Base-by-base conservation (phyloP, 2,113 vertebrate species). In the Donacobius atricapilla region DNA sequence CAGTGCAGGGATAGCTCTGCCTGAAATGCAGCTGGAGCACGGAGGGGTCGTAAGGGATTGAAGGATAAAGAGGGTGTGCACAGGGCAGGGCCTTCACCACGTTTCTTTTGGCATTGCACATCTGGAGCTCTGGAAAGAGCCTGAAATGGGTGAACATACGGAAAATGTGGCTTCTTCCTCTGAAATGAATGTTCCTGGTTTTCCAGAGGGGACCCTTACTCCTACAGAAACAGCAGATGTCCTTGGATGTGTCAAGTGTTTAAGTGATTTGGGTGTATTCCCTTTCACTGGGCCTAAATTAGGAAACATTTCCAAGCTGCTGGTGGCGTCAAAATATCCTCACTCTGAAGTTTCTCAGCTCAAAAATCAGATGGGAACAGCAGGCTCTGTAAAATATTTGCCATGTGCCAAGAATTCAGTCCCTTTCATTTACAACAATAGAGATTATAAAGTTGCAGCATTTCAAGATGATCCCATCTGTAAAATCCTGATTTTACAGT, bases 261-360 rank as follows among this genome's bases (percentile, higher is more conserved):
- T 35, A 42, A 64, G 65, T 8, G 65, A 35, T 87, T 91, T 82
- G 84, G 27, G 47, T 84, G 47, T 58, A 56, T 87, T 94, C 77
- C 77, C 54, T 91, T 89, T 76, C 70, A 44, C 44, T 44, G 13
- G 7, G 57, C 77, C 44, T 64, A 68, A 96, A 76, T 84, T 60
- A 80, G 76, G 87, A 96, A 89, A 42, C 40, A 37, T 64, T 78
- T 75, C 73, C 72, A 87, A 56, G 39, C 33, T 66, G 33, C 30
- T 50, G 61, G 24, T 3, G 44, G 72, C 80, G 77, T 89, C 87
- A 89, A 79, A 80, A 94, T 51, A 61, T 84, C 78, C 84, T 89
- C 83, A 14, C 25, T 60, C 4, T 30, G 27, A 6, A 72, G 44
- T 61, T 76, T 78, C 60, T 60, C 21, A 44, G 19, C 33, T 78